These are phyloP conservation scores for Tigriopus japonicus DNA, from an alignment of 1,140 invertebrate genomes.

Conservation along the genomic window DNA sequence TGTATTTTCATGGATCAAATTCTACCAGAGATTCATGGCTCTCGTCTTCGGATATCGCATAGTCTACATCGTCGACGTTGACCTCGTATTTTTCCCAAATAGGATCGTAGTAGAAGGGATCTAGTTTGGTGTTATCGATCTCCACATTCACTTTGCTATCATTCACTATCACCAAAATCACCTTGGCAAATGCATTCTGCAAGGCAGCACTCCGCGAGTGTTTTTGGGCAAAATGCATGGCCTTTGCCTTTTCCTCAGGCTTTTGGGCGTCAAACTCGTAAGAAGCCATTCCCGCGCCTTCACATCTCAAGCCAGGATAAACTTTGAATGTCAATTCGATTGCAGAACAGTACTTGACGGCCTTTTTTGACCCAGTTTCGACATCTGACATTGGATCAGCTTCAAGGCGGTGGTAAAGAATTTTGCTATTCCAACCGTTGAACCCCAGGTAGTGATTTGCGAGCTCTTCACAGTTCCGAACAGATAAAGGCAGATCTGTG, in stretches of 20 bases:
- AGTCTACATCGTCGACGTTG: too few relatives aligned
- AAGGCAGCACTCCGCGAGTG: not conserved
- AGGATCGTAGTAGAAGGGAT: conserved; percentile 8
- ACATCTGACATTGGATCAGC: not conserved
- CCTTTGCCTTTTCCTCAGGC: not conserved
- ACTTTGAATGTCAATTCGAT: not conserved
- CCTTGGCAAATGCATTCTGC: not conserved
- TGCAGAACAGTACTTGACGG: not conserved
- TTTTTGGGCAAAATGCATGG: not conserved
- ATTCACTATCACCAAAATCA: not conserved
- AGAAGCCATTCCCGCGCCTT: not conserved
- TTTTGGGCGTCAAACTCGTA: not conserved
- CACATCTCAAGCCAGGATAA: not conserved
- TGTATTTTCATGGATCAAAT: too few relatives aligned
- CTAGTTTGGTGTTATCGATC: not conserved
- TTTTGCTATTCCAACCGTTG: conserved; percentile 8
- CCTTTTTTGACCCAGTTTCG: not conserved
- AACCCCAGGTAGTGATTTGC: conserved; percentile 7
- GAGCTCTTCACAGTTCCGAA: not conserved
- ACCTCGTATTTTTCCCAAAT: not conserved
- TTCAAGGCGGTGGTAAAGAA: not conserved
- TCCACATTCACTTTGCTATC: not conserved
- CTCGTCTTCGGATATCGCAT: too few relatives aligned
- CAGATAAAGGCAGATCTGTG: not conserved
- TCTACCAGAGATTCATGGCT: too few relatives aligned